A percentile compares a stretch with the other conserved stretches of the same genome.
phyloP scores from a whole-genome alignment of 1,140 invertebrate species.

The Lepidurus arcticus region DNA sequence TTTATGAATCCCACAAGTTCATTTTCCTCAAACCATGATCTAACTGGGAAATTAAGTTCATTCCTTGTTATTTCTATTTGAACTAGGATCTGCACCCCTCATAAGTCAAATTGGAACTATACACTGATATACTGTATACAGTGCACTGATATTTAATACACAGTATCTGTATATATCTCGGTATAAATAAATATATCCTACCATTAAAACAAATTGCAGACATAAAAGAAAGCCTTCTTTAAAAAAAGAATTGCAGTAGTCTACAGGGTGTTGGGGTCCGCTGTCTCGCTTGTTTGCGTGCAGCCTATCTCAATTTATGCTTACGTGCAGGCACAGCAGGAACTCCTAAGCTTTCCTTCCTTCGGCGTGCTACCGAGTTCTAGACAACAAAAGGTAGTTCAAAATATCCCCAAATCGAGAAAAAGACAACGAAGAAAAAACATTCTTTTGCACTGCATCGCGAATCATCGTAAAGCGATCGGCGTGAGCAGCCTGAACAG shows the following conservation, averaged over 20 bases:
- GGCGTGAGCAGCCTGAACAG: neutral
- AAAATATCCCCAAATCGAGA: neutral
- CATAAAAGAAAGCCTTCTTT: neutral
- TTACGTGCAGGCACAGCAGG: neutral
- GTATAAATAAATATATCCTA: neutral
- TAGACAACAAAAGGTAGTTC: neutral
- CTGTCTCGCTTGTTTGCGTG: constrained; percentile 8
- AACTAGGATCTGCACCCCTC: too few relatives aligned
- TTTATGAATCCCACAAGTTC: too few relatives aligned
- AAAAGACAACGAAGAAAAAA: neutral
- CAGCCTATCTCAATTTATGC: constrained; percentile 15
- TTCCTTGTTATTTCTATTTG: too few relatives aligned
- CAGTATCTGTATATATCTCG: too few relatives aligned
- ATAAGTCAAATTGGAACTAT: too few relatives aligned
- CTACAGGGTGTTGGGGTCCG: neutral
- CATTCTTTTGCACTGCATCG: neutral
- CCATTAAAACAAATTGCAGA: neutral
- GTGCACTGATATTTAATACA: too few relatives aligned
- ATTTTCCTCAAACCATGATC: too few relatives aligned
- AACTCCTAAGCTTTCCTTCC: neutral
- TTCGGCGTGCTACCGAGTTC: neutral
- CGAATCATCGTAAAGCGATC: constrained; percentile 1
- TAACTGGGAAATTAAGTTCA: too few relatives aligned
- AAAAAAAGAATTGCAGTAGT: neutral
- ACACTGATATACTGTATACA: too few relatives aligned